Evolutionary conservation across 1,140 invertebrate genomes (phyloP).

Genomic region (Bombus polaris): DNA sequence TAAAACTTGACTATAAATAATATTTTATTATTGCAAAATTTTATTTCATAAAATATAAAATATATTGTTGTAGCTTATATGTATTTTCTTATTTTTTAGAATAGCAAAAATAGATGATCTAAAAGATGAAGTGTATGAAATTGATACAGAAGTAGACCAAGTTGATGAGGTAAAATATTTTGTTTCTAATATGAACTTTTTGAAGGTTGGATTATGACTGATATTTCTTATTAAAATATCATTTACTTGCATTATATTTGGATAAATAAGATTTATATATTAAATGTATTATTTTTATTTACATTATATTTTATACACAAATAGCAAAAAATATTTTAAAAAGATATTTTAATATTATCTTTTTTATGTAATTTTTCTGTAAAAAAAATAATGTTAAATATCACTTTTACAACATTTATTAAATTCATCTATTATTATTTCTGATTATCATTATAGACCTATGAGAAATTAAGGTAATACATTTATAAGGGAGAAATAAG

Average conservation of each 20-base stretch:
- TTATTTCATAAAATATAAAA: neutral
- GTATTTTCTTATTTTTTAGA: conserved; percentile 76
- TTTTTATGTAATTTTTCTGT: neutral
- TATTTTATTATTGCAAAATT: neutral
- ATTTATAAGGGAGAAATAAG: neutral
- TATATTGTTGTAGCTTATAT: conserved; percentile 2
- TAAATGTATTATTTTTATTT: neutral
- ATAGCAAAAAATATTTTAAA: neutral
- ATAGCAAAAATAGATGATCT: conserved; percentile 85
- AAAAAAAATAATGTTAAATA: neutral
- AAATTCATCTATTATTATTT: neutral
- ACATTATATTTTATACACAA: neutral
- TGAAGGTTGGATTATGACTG: neutral
- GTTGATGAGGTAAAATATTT: conserved; percentile 87
- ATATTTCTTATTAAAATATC: neutral
- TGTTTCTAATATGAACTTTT: conserved; percentile 10
- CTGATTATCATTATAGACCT: neutral
- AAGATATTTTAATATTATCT: neutral
- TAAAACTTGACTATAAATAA: neutral
- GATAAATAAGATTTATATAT: conserved; percentile 8
- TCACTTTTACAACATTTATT: neutral
- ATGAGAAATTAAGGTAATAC: neutral
- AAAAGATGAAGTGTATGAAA: conserved; percentile 92
- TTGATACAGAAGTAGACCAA: conserved; percentile 93
- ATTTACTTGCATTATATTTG: conserved; percentile 19